Percentiles rank a stretch among this genome's conserved stretches.
Conservation (phyloP, 1,140 invertebrate species). For the Galleria mellonella region DNA sequence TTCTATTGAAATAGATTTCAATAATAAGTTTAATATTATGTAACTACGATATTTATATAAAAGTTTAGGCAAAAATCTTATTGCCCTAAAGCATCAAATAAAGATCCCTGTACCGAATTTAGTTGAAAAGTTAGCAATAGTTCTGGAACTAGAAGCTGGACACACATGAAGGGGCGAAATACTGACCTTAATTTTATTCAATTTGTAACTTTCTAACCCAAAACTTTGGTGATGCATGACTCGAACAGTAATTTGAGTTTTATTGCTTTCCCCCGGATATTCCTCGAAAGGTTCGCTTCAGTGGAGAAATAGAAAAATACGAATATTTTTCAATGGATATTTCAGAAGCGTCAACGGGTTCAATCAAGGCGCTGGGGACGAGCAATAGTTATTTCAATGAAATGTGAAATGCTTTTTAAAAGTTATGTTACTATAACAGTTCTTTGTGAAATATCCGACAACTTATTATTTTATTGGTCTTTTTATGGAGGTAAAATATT, state of each 20-base stretch:
- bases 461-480: no score
- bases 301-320: conserved; percentile 24
- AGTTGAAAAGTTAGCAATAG: conserved; percentile 18
- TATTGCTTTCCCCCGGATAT: conserved; percentile 57
- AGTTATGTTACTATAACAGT: no score
- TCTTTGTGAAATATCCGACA: no score
- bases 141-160: conserved; percentile 16
- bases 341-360: background rate
- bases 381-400: background rate
- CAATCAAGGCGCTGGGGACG: conserved; percentile 7
- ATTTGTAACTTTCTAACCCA: conserved; percentile 63
- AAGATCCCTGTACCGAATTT: conserved; percentile 1
- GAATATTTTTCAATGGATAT: conserved; percentile 17
- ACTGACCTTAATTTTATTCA: conserved; percentile 61
- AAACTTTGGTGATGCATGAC: conserved; percentile 63
- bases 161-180: conserved; percentile 13
- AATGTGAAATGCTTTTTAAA: background rate
- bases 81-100: background rate
- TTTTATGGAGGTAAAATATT: no score
- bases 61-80: no score
- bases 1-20: no score
- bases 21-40: no score
- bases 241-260: conserved; percentile 64
- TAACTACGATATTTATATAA: no score
- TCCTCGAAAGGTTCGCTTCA: conserved; percentile 29